phyloP scores from a whole-genome alignment of 2,888 invertebrate species.

The Parascotia fuliginaria region DNA sequence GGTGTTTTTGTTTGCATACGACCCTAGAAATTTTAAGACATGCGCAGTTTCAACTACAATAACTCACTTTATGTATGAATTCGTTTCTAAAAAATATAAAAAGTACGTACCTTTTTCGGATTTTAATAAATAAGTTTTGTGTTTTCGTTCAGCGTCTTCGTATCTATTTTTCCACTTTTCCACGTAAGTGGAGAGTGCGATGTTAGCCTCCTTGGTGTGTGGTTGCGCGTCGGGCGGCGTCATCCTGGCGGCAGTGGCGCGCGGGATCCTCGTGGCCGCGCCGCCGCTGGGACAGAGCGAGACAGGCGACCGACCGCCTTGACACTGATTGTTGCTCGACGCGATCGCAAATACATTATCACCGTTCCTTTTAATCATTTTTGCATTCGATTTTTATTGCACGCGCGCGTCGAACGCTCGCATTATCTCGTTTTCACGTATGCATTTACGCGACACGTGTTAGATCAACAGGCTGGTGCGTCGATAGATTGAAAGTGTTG shows the following conservation, averaged over 20 bases:
- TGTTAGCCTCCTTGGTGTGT: conserved; percentile 79
- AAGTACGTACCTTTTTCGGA: conserved; percentile 88
- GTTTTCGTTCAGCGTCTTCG: conserved; percentile 89
- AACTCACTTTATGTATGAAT: conserved; percentile 50
- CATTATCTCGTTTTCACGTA: conserved; percentile 76
- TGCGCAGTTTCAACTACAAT: conserved; percentile 66
- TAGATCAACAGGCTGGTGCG: conserved; percentile 80
- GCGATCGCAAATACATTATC: conserved; percentile 85
- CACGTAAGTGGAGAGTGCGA: conserved; percentile 80
- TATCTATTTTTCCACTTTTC: conserved; percentile 89
- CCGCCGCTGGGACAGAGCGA: conserved; percentile 72
- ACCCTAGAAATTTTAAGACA: conserved; percentile 60
- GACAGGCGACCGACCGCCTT: conserved; percentile 78
- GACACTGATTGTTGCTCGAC: conserved; percentile 82
- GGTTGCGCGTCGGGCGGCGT: conserved; percentile 81
- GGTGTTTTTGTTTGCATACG: conserved; percentile 75
- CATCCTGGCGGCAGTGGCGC: conserved; percentile 81
- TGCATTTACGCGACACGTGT: conserved; percentile 71
- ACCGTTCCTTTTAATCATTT: conserved; percentile 85
- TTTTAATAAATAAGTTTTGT: conserved; percentile 88
- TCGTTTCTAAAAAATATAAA: conserved; percentile 37
- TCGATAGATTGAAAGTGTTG: conserved; percentile 58
- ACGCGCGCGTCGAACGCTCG: conserved; percentile 72
- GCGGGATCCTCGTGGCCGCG: conserved; percentile 79
- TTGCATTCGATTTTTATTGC: conserved; percentile 79